Evolutionary conservation across 2,888 invertebrate genomes (phyloP), one percentile per base, ranked within the genome.

Genomic region (Congeria kusceri): DNA sequence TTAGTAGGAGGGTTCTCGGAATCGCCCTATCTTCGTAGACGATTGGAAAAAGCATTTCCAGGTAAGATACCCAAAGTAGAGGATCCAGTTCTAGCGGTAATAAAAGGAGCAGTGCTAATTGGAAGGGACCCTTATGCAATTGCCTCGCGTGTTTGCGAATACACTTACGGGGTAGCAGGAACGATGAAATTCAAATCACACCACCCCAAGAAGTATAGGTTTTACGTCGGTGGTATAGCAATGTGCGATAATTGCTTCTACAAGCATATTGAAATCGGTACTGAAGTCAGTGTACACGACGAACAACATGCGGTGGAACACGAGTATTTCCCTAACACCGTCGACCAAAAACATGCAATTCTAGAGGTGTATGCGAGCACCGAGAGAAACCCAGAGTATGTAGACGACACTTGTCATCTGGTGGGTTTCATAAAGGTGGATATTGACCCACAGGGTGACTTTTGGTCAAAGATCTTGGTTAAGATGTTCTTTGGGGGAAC

Each of bases 91-190:
- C 28, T 32, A 9, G 77, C 71, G 9, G 71, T 81, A 15, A 57
- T 81, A 7, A 77, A 71, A 59, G 81, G 81, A 23, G 81, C 81
- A 0, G 77, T 81, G 11, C 44, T 74, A 1, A 67, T 67, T 39
- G 81, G 81, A 11, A 70, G 63, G 5, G 53, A 71, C 20, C 62
- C 63, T 3, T 62, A 32, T 20, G 71, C 57, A 18, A 69, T 81
- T 20, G 15, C 53, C 7, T 66, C 77, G 18, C 28, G 81, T 32
- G 56, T 66, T 9, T 71, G 77, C 62, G 64, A 69, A 28, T 72
- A 67, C 46, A 72, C 80, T 0, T 76, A 76, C 27, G 80, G 80
- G 1, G 68, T 80, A 47, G 64, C 61, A 5, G 46, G 63, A 20
- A 63, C 69, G 63, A 20, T 44, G 18, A 63, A 28, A 20, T 78